These are phyloP conservation scores for Smittia sp. DNA, from an alignment of 2,888 invertebrate genomes.

Conservation along the genomic window DNA sequence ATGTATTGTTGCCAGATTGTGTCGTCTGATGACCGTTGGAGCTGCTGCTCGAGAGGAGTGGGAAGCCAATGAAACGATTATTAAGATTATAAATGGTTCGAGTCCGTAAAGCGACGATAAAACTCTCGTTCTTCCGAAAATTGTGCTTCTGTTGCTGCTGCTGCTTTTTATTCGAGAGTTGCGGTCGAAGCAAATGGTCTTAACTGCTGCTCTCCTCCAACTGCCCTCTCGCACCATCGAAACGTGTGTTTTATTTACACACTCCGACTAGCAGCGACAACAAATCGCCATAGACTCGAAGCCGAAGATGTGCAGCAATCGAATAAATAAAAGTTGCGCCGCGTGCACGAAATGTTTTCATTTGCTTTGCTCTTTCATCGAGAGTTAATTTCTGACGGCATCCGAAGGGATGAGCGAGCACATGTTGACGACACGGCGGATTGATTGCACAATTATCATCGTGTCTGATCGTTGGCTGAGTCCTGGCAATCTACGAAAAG, in stretches of 20 bases:
- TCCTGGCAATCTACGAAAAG: no score
- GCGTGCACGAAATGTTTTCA: slow-evolving; percentile 18
- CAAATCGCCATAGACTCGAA: neutral
- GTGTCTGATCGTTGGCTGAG: no score
- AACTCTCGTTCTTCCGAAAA: neutral
- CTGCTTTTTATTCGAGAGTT: slow-evolving; percentile 1
- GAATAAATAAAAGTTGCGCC: slow-evolving; percentile 11
- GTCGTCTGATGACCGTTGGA: neutral
- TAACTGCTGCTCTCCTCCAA: neutral
- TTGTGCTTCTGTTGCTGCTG: neutral
- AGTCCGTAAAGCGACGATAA: slow-evolving; percentile 15
- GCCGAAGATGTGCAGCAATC: neutral
- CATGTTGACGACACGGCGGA: neutral
- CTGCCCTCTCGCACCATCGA: neutral
- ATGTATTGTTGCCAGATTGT: neutral
- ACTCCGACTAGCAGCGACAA: neutral
- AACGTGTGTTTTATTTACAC: neutral
- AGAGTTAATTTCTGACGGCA: neutral
- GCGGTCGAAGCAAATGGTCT: neutral
- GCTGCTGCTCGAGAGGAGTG: neutral
- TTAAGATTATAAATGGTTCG: slow-evolving; percentile 19
- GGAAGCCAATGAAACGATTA: slow-evolving; percentile 12
- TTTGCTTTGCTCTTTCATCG: neutral
- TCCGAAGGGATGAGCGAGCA: neutral
- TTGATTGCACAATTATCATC: no score